phyloP scores from a whole-genome alignment of 2,888 invertebrate species.

The Trissoscelio sp. region DNA sequence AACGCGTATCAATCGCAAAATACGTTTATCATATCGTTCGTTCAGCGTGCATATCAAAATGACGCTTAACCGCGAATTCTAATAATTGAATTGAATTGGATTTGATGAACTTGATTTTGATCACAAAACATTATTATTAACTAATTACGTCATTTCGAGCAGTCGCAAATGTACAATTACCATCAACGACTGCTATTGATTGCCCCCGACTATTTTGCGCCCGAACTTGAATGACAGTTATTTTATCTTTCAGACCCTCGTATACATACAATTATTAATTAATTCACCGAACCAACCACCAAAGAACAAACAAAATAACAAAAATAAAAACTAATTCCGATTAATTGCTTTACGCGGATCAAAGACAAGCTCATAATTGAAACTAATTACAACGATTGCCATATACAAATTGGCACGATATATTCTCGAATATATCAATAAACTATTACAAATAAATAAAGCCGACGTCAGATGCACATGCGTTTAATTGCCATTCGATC shows the following conservation, averaged over 20 bases:
- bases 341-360: constrained; percentile 44
- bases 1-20: constrained; percentile 41
- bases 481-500: not conserved
- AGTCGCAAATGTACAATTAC: constrained; percentile 46
- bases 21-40: constrained; percentile 24
- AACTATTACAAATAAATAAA: constrained; percentile 32
- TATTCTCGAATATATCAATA: constrained; percentile 20
- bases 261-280: constrained; percentile 24
- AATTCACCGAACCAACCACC: constrained; percentile 32
- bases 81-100: constrained; percentile 59
- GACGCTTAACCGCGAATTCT: constrained; percentile 50
- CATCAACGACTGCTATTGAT: constrained; percentile 60
- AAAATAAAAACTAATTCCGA: constrained; percentile 47
- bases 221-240: constrained; percentile 53
- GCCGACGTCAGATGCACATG: constrained; percentile 6
- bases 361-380: constrained; percentile 34
- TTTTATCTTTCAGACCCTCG: constrained; percentile 36
- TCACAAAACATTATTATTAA: constrained; percentile 61
- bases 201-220: constrained; percentile 41
- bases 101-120: constrained; percentile 50
- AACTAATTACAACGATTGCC: not conserved
- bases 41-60: constrained; percentile 40
- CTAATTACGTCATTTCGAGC: constrained; percentile 55
- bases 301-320: constrained; percentile 10
- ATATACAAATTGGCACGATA: constrained; percentile 19